These are phyloP conservation scores for Caranx melampygus DNA, from an alignment of 2,113 vertebrate species.

Conservation along the genomic window DNA sequence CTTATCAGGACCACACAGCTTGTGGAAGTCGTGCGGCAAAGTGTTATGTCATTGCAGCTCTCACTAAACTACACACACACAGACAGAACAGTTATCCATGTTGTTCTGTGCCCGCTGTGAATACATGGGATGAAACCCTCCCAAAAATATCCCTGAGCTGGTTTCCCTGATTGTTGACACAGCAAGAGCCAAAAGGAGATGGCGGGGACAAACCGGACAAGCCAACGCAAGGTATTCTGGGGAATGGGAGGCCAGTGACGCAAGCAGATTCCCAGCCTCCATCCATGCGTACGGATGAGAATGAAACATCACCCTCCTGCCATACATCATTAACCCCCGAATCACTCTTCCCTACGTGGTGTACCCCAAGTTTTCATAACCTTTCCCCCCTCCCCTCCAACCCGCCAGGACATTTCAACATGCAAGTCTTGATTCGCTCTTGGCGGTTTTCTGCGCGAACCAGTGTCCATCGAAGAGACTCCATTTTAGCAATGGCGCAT, in stretches of 20 bases:
- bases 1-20: conserved; percentile 69
- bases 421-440: not conserved
- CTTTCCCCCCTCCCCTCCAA: conserved; percentile 6
- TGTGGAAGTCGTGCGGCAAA: not conserved
- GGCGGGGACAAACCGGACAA: not conserved
- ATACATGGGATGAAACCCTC: not conserved
- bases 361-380: conserved; percentile 38
- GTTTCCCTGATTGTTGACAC: conserved; percentile 14
- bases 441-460: conserved; percentile 10
- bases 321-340: conserved; percentile 51
- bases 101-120: not conserved
- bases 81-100: not conserved
- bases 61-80: not conserved
- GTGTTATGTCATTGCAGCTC: conserved; percentile 26
- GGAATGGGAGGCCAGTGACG: conserved; percentile 62
- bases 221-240: conserved; percentile 62
- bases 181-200: conserved; percentile 20
- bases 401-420: not conserved
- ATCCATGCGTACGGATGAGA: conserved; percentile 75
- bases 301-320: conserved; percentile 54
- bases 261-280: conserved; percentile 78
- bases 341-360: conserved; percentile 12
- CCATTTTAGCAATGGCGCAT: conserved; percentile 71
- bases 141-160: not conserved
- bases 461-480: conserved; percentile 39